Conservation (phyloP, 2,888 invertebrate species). For the Dimorphilus gyrociliatus region DNA sequence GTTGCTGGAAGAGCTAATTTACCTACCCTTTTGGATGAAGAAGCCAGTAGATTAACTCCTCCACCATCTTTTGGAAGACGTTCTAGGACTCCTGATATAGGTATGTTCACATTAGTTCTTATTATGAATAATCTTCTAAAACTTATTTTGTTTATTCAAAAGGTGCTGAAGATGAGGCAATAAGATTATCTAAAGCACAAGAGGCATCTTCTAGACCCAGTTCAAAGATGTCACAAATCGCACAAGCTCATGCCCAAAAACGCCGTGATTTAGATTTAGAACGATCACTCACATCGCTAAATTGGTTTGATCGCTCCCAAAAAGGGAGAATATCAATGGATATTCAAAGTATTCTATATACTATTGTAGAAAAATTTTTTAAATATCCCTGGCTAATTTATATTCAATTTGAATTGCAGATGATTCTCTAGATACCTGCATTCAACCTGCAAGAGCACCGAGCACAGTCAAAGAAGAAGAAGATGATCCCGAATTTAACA, state of each 20-base stretch:
- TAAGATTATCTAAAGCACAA: too few relatives aligned
- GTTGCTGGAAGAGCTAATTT: constrained; percentile 10
- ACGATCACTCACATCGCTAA: constrained; percentile 35
- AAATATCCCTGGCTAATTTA: background rate
- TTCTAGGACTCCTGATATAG: too few relatives aligned
- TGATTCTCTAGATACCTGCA: too few relatives aligned
- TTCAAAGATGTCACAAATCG: constrained; percentile 31
- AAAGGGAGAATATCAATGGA: constrained; percentile 32
- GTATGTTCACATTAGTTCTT: too few relatives aligned
- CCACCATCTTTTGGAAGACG: too few relatives aligned
- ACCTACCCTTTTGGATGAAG: background rate
- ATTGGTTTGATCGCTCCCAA: constrained; percentile 31
- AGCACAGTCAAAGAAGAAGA: too few relatives aligned
- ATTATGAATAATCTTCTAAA: constrained; percentile 6
- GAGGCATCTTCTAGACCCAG: too few relatives aligned
- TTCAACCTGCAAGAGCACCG: too few relatives aligned
- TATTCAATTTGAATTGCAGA: too few relatives aligned
- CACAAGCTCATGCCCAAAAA: constrained; percentile 20
- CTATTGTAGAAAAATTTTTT: background rate
- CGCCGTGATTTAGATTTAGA: constrained; percentile 23
- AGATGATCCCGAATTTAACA: too few relatives aligned
- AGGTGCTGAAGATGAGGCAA: too few relatives aligned
- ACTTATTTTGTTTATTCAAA: constrained; percentile 1
- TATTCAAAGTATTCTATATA: constrained; percentile 21
- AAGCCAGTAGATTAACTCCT: too few relatives aligned